Percentiles rank a stretch among this genome's conserved stretches.
These are phyloP conservation scores for Plecturocebus donacophilus DNA, from an alignment of 2,113 vertebrate species.

Conservation along the genomic window DNA sequence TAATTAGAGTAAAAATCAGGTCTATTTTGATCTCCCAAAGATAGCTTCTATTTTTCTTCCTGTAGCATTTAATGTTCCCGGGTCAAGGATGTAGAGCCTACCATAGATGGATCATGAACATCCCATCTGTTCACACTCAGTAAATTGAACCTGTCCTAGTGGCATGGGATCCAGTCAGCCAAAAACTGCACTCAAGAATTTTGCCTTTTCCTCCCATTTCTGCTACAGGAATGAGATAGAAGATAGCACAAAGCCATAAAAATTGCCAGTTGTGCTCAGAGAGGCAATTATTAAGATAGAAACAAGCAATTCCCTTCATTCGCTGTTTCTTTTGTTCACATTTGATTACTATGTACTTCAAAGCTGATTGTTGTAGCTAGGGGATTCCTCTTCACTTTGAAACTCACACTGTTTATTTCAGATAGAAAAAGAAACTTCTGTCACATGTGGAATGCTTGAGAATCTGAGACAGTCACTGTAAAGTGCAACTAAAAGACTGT, in stretches of 20 bases:
- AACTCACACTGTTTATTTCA: conserved; percentile 30
- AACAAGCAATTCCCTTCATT: background rate
- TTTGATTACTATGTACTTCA: conserved; percentile 18
- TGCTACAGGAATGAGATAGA: background rate
- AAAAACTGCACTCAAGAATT: background rate
- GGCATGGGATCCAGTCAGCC: background rate
- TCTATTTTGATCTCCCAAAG: conserved; percentile 42
- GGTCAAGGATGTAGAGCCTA: background rate
- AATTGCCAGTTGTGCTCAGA: background rate
- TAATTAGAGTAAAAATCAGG: conserved; percentile 47
- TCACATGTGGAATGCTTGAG: background rate
- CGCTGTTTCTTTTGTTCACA: background rate
- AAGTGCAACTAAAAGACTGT: conserved; percentile 4
- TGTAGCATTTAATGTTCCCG: conserved; percentile 35
- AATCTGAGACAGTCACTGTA: background rate
- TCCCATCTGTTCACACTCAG: background rate
- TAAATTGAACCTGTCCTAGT: background rate
- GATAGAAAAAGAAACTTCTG: background rate
- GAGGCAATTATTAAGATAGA: conserved; percentile 19
- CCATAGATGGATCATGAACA: background rate
- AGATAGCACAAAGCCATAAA: conserved; percentile 28
- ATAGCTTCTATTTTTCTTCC: conserved; percentile 40
- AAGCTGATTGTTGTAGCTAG: background rate
- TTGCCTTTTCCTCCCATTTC: conserved; percentile 12
- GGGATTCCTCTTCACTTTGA: background rate